Evolutionary conservation across 2,888 invertebrate genomes (phyloP), one percentile per base, ranked within the genome.

Genomic region (Sialis lutaria): DNA sequence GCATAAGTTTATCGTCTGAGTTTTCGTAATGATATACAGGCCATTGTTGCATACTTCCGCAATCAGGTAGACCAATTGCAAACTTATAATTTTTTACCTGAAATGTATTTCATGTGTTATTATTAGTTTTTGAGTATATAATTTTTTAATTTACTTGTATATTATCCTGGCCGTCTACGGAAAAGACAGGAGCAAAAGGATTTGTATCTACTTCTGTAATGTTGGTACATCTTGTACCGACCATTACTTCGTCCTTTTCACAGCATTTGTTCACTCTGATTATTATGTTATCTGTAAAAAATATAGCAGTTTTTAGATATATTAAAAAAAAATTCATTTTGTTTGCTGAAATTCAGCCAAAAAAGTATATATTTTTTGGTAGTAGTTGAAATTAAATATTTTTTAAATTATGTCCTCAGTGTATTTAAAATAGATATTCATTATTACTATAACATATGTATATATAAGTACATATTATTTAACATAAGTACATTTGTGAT

Each of bases 191-290:
- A 53, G 58, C 57, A 77, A 77, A 79, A 42, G 64, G 53, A 57
- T 62, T 70, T 64, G 74, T 68, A 62, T 74, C 74, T 54, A 75
- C 73, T 55, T 72, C 67, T 56, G 74, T 70, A 41, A 76, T 70
- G 57, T 73, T 67, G 57, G 74, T 74, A 61, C 87, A 87, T 50
- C 68, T 65, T 48, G 70, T 69, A 57, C 81, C 81, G 39, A 83
- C 68, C 60, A 79, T 73, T 47, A 87, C 65, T 62, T 87, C 82
- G 55, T 77, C 70, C 45, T 67, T 64, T 59, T 80, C 80, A 64
- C 88, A 88, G 60, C 88, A 88, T 71, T 88, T 88, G 59, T 82
- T 82, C 53, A 88, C 75, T 56, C 69, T 22, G 22, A 22, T 22
- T 22, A 22, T 22, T 22, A 22, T 22, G 22, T 22, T 22, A 22